phyloP scores from a whole-genome alignment of 2,113 vertebrate genomes.

The Chrysemys picta region DNA sequence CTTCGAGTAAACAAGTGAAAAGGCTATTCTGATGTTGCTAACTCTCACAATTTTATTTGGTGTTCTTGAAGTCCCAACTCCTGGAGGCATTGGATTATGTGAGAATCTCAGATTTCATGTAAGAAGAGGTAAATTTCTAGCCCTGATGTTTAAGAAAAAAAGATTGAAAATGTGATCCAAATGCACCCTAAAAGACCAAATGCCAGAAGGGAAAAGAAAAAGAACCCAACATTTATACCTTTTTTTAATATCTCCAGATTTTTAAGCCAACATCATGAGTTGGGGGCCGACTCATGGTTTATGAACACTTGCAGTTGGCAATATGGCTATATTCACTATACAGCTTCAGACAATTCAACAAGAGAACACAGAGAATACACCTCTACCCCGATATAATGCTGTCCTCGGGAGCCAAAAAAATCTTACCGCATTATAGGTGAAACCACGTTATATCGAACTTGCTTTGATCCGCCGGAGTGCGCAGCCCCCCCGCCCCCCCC shows the following conservation, averaged over 20 bases:
- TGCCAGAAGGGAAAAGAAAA: not conserved
- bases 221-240: not conserved
- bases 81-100: not conserved
- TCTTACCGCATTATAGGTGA: too few relatives aligned
- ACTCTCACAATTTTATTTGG: not conserved
- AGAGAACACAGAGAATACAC: slow-evolving; percentile 27
- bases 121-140: not conserved
- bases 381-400: too few relatives aligned
- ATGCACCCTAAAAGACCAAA: not conserved
- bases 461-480: too few relatives aligned
- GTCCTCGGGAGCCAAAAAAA: too few relatives aligned
- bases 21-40: not conserved
- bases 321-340: not conserved
- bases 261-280: not conserved
- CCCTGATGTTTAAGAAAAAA: not conserved
- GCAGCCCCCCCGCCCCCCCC: too few relatives aligned
- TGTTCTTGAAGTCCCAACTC: not conserved
- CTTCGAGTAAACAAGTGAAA: not conserved
- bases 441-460: too few relatives aligned
- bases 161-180: not conserved
- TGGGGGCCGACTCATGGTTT: not conserved
- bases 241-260: not conserved
- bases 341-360: not conserved
- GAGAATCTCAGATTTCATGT: not conserved
- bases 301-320: not conserved